phyloP scores from a whole-genome alignment of 64 coral and sea anemone genomes.

The Montipora efflorescens region DNA sequence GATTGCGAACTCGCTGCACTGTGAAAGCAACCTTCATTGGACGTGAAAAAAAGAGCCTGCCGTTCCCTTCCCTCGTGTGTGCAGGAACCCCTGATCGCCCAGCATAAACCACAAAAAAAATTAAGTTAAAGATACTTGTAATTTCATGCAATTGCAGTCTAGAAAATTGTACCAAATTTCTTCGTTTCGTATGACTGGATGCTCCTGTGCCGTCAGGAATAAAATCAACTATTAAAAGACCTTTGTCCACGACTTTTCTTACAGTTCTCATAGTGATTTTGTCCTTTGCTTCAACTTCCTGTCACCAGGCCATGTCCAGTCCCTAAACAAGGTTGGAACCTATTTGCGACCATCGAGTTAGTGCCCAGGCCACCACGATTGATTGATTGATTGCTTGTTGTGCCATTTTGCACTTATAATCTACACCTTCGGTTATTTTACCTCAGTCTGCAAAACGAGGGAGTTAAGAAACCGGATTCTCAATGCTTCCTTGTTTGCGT shows the following conservation, averaged over 20 bases:
- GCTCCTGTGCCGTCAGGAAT: background rate
- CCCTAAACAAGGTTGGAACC: no score
- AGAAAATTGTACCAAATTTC: constrained; percentile 13
- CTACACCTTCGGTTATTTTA: no score
- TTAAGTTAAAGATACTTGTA: background rate
- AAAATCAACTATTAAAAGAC: background rate
- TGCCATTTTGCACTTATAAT: no score
- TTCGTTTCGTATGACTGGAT: background rate
- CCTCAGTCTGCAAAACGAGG: no score
- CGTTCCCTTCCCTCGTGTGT: no score
- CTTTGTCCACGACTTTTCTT: background rate
- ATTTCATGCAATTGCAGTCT: constrained; percentile 15
- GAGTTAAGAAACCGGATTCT: no score
- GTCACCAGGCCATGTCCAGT: no score
- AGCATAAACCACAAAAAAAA: constrained; percentile 6
- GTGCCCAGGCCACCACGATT: no score
- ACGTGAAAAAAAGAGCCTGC: background rate
- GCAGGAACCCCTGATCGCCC: background rate
- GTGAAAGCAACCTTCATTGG: background rate
- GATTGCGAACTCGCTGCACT: background rate
- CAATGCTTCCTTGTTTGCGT: no score
- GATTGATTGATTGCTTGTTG: no score
- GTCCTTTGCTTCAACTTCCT: no score
- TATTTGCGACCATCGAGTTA: no score
- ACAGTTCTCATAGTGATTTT: background rate